Evolutionary conservation across 2,797 vertebrate species (phyloP).

Genomic region (Lepus townsendii): DNA sequence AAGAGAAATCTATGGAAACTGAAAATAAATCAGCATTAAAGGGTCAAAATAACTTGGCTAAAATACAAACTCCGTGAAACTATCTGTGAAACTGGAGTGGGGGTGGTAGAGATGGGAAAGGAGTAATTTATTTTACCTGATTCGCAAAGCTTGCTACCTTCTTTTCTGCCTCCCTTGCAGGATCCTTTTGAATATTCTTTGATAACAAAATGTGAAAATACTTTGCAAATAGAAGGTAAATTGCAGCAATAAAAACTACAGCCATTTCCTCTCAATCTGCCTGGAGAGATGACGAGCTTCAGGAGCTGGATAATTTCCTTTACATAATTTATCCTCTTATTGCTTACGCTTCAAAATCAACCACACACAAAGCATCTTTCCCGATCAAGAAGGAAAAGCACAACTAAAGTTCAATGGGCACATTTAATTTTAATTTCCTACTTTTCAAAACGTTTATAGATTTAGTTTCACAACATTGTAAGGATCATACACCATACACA

Average conservation of each 20-base stretch:
- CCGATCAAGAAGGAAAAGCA: background rate
- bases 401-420: background rate
- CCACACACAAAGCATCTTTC: background rate
- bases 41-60: background rate
- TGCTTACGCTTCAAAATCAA: background rate
- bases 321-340: background rate
- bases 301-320: background rate
- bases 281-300: constrained; percentile 31
- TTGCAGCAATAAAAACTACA: background rate
- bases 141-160: background rate
- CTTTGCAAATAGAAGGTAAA: constrained; percentile 34
- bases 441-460: background rate
- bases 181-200: background rate
- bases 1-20: background rate
- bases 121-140: background rate
- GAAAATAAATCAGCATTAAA: constrained; percentile 30
- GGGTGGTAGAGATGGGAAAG: fast-evolving
- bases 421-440: background rate
- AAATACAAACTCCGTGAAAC: background rate
- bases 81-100: background rate
- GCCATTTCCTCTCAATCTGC: background rate
- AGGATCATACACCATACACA: background rate
- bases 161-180: background rate
- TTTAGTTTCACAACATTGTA: background rate
- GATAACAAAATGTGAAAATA: constrained; percentile 24